These are phyloP conservation scores for Trichopoda pennipes DNA, from an alignment of 2,888 invertebrate species.

Conservation along the genomic window DNA sequence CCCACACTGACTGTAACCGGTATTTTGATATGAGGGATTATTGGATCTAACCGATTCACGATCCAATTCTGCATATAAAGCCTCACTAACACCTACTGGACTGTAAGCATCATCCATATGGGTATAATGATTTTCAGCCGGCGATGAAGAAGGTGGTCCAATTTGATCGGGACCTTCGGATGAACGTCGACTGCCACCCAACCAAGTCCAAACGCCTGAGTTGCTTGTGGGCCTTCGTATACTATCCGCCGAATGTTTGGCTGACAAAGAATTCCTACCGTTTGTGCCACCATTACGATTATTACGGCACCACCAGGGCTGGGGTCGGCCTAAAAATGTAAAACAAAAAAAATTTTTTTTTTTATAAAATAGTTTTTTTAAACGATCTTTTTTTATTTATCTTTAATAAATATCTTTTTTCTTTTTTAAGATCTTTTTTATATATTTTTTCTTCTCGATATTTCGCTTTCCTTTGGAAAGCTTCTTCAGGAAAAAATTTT, in stretches of 20 bases:
- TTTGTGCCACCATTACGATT: constrained; percentile 79
- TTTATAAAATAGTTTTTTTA: too few species aligned
- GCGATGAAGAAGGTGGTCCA: constrained; percentile 82
- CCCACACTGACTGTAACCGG: constrained; percentile 84
- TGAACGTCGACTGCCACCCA: constrained; percentile 79
- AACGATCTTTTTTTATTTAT: too few species aligned
- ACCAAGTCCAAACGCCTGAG: constrained; percentile 81
- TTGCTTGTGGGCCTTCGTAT: constrained; percentile 81
- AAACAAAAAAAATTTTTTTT: constrained; percentile 15
- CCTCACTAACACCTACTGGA: constrained; percentile 83
- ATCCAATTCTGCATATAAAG: constrained; percentile 87
- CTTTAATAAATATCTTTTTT: too few species aligned
- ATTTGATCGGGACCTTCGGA: constrained; percentile 81
- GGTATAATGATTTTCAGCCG: constrained; percentile 87
- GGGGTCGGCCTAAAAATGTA: constrained; percentile 75
- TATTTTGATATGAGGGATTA: constrained; percentile 87
- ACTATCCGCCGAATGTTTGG: constrained; percentile 81
- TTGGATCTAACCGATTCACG: constrained; percentile 82
- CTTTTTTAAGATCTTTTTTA: too few species aligned
- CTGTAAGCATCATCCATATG: constrained; percentile 86
- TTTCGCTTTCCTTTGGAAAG: too few species aligned
- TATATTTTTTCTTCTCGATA: too few species aligned
- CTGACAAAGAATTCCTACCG: constrained; percentile 78
- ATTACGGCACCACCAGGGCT: constrained; percentile 81
- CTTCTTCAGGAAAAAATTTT: too few species aligned